Conservation (phyloP, 2,113 vertebrate genomes). For the Tragelaphus scriptus region DNA sequence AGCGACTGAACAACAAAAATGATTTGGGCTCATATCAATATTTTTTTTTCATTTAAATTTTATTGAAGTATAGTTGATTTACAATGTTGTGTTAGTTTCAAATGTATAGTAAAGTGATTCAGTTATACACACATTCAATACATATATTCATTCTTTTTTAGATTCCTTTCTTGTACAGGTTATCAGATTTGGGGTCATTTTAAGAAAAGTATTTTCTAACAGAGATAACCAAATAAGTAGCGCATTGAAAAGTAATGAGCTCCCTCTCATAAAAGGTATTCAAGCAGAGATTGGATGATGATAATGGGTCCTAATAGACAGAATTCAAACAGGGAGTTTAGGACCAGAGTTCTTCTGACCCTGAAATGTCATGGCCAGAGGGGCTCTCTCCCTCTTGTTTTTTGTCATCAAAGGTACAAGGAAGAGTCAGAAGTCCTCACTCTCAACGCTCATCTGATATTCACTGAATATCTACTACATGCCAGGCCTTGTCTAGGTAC, state of each 20-base stretch:
- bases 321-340: not conserved
- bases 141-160: not conserved
- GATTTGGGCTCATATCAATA: not conserved
- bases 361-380: not conserved
- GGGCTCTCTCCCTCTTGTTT: not conserved
- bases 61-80: not conserved
- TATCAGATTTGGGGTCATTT: not conserved
- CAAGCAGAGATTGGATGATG: not conserved
- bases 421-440: not conserved
- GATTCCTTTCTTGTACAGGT: not conserved
- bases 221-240: not conserved
- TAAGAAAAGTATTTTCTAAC: constrained; percentile 26
- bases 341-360: not conserved
- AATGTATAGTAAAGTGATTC: not conserved
- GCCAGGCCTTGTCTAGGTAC: not conserved
- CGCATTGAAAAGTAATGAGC: not conserved
- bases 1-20: not conserved
- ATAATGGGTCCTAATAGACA: not conserved
- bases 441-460: not conserved
- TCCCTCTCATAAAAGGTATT: not conserved
- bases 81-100: not conserved
- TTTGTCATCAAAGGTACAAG: not conserved
- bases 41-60: not conserved
- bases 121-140: not conserved
- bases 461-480: not conserved